phyloP scores from a whole-genome alignment of 2,797 vertebrate species.

The Galago senegalensis region DNA sequence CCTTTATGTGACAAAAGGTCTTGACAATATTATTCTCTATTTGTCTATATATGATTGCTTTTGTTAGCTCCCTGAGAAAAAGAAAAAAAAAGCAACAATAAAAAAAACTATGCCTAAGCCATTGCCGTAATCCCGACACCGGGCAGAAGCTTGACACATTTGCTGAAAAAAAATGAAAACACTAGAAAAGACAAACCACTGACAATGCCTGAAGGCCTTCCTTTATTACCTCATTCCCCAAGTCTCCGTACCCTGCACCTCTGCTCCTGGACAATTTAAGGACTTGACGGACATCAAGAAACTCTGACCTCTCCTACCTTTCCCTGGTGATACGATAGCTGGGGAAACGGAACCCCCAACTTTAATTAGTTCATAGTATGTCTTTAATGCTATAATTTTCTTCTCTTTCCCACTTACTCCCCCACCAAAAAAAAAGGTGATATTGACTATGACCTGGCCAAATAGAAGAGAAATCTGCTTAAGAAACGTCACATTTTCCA shows the following conservation, averaged over 20 bases:
- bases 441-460: not conserved
- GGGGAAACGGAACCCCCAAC: not conserved
- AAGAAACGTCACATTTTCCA: not conserved
- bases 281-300: conserved; percentile 21
- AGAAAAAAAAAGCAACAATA: not conserved
- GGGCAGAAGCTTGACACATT: not conserved
- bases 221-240: not conserved
- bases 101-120: not conserved
- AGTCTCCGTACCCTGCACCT: not conserved
- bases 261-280: conserved; percentile 9
- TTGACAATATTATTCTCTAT: not conserved
- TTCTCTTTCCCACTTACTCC: not conserved
- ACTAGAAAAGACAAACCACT: not conserved
- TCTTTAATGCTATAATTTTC: not conserved
- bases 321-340: not conserved
- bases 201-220: not conserved
- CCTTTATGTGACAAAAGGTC: not conserved
- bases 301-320: not conserved
- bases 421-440: not conserved
- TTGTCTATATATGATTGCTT: not conserved
- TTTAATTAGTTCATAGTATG: not conserved
- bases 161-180: not conserved
- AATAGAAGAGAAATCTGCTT: conserved; percentile 30
- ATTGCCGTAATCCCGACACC: not conserved
- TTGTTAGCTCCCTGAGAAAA: not conserved